Conservation (phyloP, 2,797 vertebrate genomes). For the Acanthis flammea region DNA sequence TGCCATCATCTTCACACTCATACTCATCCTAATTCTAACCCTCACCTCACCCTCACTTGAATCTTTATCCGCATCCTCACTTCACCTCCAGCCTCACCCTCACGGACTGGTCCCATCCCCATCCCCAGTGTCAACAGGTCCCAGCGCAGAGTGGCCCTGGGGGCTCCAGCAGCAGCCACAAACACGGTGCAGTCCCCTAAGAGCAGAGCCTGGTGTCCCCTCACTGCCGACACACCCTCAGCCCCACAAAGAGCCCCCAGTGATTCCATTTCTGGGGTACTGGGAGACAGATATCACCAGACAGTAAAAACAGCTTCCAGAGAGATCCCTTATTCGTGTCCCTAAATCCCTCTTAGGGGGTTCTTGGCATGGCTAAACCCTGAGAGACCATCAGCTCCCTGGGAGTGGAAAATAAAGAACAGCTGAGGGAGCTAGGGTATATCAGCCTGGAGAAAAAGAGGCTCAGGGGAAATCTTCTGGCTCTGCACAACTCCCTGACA, state of each 20-base stretch:
- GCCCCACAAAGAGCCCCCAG: not conserved
- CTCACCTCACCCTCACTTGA: not conserved
- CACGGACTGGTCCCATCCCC: not conserved
- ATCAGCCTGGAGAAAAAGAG: not conserved
- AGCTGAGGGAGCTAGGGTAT: not conserved
- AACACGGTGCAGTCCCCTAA: not conserved
- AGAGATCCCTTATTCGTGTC: not conserved
- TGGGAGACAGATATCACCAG: not conserved
- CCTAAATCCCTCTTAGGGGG: not conserved
- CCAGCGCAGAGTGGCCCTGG: rapidly evolving
- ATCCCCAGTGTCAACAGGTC: not conserved
- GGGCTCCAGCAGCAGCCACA: not conserved
- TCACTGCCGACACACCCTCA: not conserved
- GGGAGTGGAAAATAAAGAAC: not conserved
- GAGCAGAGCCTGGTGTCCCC: not conserved
- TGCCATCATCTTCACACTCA: not conserved
- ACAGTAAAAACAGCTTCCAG: not conserved
- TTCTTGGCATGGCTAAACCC: not conserved
- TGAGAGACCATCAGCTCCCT: not conserved
- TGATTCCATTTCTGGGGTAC: rapidly evolving
- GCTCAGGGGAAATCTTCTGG: not conserved
- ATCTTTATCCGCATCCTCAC: not conserved
- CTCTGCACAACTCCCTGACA: not conserved
- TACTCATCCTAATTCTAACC: not conserved
- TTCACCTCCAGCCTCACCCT: not conserved